Base-by-base conservation (phyloP, 2,113 vertebrate species). In the Macquaria ambigua region DNA sequence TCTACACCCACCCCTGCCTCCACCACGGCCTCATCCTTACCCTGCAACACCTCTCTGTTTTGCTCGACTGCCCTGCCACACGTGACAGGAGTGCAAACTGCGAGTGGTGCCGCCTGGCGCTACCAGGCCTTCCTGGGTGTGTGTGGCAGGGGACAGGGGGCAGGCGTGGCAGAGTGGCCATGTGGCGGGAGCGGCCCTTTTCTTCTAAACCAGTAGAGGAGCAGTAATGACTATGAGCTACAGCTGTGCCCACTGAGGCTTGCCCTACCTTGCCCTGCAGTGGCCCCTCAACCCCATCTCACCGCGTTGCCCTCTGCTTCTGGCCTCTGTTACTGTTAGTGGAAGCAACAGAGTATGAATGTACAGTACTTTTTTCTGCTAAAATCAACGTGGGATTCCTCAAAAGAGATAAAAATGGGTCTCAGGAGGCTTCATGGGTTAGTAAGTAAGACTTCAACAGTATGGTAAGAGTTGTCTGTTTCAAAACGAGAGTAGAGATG, bases 191-290 rank as follows among this genome's bases (percentile, higher is more conserved):
- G 85, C 43, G 62, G 83, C 74, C 78, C 89, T 85, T 93, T 93
- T 95, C 86, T 93, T 90, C 92, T 77, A 8, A 92, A 37, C 34
- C 89, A 95, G 83, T 28, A 91, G 92, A 95, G 92, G 84, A 93
- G 92, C 90, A 95, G 89, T 94, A 95, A 95, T 93, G 89, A 92
- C 82, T 88, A 53, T 50, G 82, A 76, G 87, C 86, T 89, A 91
- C 92, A 93, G 93, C 93, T 95, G 93, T 92, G 93, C 87, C 91
- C 90, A 91, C 87, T 90, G 81, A 94, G 87, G 89, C 83, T 83
- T 88, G 75, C 74, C 81, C 63, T 76, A 86, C 87, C 73, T 87
- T 86, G 86, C 68, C 79, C 88, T 79, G 77, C 84, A 81, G 85
- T 74, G 88, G 87, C 90, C 88, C 83, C 90, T 91, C 37, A 58